phyloP scores from a whole-genome alignment of 2,888 invertebrate genomes.

The Synergus umbraculus region DNA sequence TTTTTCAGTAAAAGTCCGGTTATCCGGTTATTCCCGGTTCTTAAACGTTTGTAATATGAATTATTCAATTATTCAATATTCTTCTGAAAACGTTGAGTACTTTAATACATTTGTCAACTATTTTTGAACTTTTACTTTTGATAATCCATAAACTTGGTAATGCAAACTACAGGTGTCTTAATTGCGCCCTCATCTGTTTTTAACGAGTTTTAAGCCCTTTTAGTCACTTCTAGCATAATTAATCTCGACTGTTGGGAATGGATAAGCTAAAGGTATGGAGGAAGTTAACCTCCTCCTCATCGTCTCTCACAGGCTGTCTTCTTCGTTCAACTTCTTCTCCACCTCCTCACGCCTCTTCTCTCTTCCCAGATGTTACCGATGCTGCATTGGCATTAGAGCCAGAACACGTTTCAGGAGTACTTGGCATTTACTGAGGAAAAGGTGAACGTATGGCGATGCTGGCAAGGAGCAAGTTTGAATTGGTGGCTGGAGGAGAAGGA shows the following conservation, averaged over 20 bases:
- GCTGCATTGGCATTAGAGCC: slow-evolving; percentile 58
- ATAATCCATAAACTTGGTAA: background rate
- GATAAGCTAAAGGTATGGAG: slow-evolving; percentile 39
- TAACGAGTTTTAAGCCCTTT: background rate
- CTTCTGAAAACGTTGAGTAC: no score
- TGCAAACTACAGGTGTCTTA: background rate
- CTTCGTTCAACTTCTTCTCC: slow-evolving; percentile 47
- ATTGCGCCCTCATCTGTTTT: background rate
- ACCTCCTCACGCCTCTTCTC: slow-evolving; percentile 40
- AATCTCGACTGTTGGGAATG: slow-evolving; percentile 24
- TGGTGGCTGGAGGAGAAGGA: slow-evolving; percentile 1
- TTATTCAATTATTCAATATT: no score
- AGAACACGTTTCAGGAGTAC: slow-evolving; percentile 60
- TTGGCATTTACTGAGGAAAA: slow-evolving; percentile 67
- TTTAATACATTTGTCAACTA: no score
- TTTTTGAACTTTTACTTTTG: background rate
- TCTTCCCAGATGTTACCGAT: slow-evolving; percentile 40
- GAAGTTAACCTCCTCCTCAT: slow-evolving; percentile 25
- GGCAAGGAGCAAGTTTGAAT: slow-evolving; percentile 10
- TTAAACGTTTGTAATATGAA: no score
- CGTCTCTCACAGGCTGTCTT: slow-evolving; percentile 32
- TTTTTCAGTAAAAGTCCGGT: no score
- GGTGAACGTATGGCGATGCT: slow-evolving; percentile 61
- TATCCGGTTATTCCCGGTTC: no score
- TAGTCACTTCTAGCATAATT: background rate